A percentile compares a stretch with the other conserved stretches of the same genome.
Conservation (phyloP, 2,888 invertebrate genomes). For the Hofmannophila pseudospretella region DNA sequence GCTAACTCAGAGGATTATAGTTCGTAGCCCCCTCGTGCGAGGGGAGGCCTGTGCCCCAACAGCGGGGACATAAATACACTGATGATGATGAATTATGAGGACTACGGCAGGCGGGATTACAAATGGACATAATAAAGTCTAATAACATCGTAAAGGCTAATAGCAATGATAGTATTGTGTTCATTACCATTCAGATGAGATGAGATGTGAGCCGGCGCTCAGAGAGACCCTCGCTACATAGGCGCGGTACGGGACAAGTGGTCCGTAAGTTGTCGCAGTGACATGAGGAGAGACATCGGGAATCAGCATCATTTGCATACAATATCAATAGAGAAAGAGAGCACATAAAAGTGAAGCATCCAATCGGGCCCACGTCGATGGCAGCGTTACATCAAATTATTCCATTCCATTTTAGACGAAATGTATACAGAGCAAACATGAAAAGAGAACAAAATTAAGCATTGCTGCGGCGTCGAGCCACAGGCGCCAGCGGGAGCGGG, state of each 20-base stretch:
- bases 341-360: conserved; percentile 35
- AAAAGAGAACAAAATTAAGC: conserved; percentile 74
- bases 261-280: conserved; percentile 41
- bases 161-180: conserved; percentile 27
- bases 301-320: conserved; percentile 43
- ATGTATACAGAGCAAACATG: conserved; percentile 75
- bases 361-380: conserved; percentile 52
- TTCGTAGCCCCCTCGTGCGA: too few relatives aligned
- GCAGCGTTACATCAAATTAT: conserved; percentile 62
- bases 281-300: conserved; percentile 29
- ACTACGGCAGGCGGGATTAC: too few relatives aligned
- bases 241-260: conserved; percentile 38
- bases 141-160: not conserved
- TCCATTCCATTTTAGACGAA: conserved; percentile 71
- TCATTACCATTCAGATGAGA: conserved; percentile 42
- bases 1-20: too few relatives aligned
- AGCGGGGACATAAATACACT: too few relatives aligned
- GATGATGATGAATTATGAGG: too few relatives aligned
- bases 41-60: too few relatives aligned
- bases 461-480: conserved; percentile 35
- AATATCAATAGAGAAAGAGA: conserved; percentile 28
- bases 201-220: conserved; percentile 19
- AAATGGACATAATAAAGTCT: not conserved
- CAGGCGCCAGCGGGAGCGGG: conserved; percentile 24
- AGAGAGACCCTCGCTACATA: conserved; percentile 26